These are phyloP conservation scores for Astatotilapia flaviijosephi DNA, from an alignment of 2,113 vertebrate species.

Conservation along the genomic window DNA sequence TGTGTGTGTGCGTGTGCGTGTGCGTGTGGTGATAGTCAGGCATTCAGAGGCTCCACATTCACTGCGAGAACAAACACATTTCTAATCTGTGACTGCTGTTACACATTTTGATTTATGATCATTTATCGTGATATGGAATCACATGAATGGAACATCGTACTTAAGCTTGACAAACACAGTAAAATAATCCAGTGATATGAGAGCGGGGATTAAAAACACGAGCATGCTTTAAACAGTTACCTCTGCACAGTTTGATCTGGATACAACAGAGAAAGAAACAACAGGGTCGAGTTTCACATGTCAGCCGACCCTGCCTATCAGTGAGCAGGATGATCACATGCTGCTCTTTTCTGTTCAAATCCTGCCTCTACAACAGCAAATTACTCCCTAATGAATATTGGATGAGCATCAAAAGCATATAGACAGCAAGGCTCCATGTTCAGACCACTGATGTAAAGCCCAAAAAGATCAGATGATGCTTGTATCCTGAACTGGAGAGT, in stretches of 20 bases:
- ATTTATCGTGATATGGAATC: neutral
- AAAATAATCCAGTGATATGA: neutral
- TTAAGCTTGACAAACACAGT: neutral
- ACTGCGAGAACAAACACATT: neutral
- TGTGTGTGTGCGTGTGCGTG: neutral
- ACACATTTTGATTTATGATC: neutral
- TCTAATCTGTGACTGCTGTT: neutral
- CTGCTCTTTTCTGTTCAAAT: neutral
- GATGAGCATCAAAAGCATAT: neutral
- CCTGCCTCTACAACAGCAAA: neutral
- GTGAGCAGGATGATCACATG: neutral
- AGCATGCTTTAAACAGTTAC: neutral
- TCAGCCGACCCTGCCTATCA: neutral
- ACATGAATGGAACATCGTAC: neutral
- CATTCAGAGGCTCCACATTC: slow-evolving; percentile 4
- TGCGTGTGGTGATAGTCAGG: slow-evolving; percentile 12
- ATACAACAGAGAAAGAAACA: neutral
- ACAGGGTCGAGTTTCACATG: neutral
- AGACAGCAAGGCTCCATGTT: neutral
- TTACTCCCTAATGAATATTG: neutral
- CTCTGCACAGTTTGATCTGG: neutral
- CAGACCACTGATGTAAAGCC: neutral
- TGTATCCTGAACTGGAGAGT: neutral
- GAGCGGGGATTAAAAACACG: neutral
- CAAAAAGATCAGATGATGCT: slow-evolving; percentile 11